Evolutionary conservation across 2,113 vertebrate species (phyloP).

Genomic region (Acrocephalus arundinaceus): DNA sequence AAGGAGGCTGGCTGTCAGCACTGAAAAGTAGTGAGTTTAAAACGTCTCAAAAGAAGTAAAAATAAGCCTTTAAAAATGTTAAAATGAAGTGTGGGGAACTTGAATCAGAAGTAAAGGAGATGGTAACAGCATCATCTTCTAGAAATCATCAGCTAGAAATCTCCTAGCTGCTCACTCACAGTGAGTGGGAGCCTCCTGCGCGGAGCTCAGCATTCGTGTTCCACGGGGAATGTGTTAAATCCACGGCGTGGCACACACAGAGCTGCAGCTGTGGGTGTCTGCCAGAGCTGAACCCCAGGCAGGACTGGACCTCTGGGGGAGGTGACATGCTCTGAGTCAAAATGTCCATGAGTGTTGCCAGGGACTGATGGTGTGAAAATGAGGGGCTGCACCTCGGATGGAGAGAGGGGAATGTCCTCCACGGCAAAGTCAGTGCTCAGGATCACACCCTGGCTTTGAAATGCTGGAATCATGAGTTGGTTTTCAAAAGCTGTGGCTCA

Average conservation of each 20-base stretch:
- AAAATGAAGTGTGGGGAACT: conserved; percentile 22
- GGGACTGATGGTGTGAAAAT: background rate
- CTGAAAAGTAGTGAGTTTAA: background rate
- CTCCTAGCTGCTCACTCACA: conserved; percentile 40
- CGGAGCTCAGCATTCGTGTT: conserved; percentile 29
- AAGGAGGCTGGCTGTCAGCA: background rate
- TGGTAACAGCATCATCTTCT: conserved; percentile 25
- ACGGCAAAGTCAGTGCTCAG: background rate
- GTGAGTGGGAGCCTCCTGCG: conserved; percentile 56
- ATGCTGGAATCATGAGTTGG: background rate
- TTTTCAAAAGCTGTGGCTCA: background rate
- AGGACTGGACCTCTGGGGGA: background rate
- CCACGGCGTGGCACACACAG: background rate
- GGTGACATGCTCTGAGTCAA: conserved; percentile 5
- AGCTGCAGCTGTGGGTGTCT: conserved; percentile 28
- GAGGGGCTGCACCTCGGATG: background rate
- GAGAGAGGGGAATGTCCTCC: background rate
- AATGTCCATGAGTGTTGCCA: background rate
- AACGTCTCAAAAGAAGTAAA: conserved; percentile 29
- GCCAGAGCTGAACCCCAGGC: background rate
- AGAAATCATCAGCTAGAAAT: background rate
- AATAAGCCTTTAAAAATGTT: conserved; percentile 37
- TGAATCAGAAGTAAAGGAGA: conserved; percentile 52
- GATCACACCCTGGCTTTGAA: background rate
- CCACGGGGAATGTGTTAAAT: conserved; percentile 26